phyloP scores from a whole-genome alignment of 2,113 vertebrate species.

The Amazona vittata region DNA sequence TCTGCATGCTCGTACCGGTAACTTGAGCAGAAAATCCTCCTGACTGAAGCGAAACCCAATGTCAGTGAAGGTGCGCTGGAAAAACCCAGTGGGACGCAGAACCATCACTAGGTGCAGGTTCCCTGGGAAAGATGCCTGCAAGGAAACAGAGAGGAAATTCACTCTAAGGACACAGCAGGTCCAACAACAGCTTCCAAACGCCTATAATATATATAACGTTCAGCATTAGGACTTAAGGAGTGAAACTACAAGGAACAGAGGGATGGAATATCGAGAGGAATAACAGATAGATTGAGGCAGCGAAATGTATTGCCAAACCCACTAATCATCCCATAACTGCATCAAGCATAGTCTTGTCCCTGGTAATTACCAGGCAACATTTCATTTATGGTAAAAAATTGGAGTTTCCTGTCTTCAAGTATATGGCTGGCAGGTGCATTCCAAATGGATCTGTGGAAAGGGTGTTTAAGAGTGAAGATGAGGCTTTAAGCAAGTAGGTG shows the following conservation, averaged over 20 bases:
- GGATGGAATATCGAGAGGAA: not conserved
- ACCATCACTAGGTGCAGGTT: constrained; percentile 94
- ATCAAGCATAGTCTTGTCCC: not conserved
- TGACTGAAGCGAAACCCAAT: constrained; percentile 96
- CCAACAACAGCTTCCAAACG: accelerated
- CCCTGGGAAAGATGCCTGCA: constrained; percentile 91
- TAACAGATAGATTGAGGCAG: constrained; percentile 2
- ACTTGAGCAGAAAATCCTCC: constrained; percentile 94
- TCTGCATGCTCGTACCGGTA: constrained; percentile 81
- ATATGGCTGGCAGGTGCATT: constrained; percentile 28
- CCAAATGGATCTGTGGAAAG: constrained; percentile 27
- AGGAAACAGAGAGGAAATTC: not conserved
- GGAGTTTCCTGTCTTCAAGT: constrained; percentile 31
- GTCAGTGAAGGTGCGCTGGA: constrained; percentile 95
- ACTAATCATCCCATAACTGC: constrained; percentile 24
- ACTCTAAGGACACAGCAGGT: not conserved
- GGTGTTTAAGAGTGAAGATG: constrained; percentile 7
- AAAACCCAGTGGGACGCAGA: constrained; percentile 92
- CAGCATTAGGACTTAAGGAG: not conserved
- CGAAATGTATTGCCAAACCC: constrained; percentile 26
- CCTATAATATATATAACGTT: not conserved
- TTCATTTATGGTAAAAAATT: constrained; percentile 36
- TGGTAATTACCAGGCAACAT: constrained; percentile 43
- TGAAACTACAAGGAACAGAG: not conserved
- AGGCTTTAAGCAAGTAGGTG: constrained; percentile 18